Percentiles rank a stretch among this genome's conserved stretches.
phyloP scores from a whole-genome alignment of 1,140 invertebrate genomes.

The Parapsyche elsis region DNA sequence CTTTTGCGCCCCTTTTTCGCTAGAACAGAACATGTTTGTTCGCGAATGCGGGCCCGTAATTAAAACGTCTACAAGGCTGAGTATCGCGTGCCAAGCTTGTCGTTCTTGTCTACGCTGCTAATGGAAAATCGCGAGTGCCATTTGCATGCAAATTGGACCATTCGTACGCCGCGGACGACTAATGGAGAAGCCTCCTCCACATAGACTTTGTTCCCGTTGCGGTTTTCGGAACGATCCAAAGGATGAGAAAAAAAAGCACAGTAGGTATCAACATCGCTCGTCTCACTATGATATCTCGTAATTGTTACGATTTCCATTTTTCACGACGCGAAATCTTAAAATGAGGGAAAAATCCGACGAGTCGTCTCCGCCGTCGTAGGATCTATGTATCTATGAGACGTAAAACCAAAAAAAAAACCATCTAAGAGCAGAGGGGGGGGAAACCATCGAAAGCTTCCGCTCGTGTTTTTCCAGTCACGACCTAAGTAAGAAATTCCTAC shows the following conservation, averaged over 20 bases:
- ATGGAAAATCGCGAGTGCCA: conserved; percentile 21
- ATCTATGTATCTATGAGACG: background rate
- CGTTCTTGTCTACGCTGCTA: background rate
- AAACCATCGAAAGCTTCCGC: background rate
- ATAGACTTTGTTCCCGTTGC: background rate
- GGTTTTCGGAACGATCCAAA: too few species aligned
- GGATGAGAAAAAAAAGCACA: too few species aligned
- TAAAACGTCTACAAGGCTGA: conserved; percentile 22
- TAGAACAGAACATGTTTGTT: too few species aligned
- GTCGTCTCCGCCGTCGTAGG: background rate
- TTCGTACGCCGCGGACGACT: background rate
- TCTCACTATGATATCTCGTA: too few species aligned
- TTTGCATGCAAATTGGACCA: conserved; percentile 25
- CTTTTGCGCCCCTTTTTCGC: background rate
- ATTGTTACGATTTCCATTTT: too few species aligned
- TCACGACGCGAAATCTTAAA: too few species aligned
- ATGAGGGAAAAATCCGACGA: background rate
- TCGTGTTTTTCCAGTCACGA: conserved; percentile 11
- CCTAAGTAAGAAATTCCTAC: background rate
- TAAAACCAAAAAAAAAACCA: background rate
- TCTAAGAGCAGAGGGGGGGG: too few species aligned
- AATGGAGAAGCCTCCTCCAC: background rate
- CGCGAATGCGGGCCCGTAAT: background rate
- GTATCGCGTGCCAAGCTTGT: background rate
- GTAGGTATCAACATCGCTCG: too few species aligned